phyloP scores from a whole-genome alignment of 1,140 invertebrate species.

The Aphaenogaster rudis region DNA sequence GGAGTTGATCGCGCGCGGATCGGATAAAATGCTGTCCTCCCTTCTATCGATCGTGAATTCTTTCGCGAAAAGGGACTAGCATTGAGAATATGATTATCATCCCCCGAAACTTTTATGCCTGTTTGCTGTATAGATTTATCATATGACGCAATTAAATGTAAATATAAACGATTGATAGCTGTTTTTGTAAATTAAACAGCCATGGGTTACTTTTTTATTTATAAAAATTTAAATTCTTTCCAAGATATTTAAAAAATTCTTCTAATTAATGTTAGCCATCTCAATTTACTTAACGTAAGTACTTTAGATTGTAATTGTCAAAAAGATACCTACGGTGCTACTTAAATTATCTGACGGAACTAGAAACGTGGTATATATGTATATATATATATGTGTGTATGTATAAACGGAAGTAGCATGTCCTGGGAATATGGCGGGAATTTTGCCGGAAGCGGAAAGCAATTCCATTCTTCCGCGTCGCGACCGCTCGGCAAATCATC shows the following conservation, averaged over 20 bases:
- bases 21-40: slow-evolving; percentile 55
- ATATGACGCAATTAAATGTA: not conserved
- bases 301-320: slow-evolving; percentile 19
- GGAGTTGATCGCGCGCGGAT: slow-evolving; percentile 32
- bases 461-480: slow-evolving; percentile 74
- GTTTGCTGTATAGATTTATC: not conserved
- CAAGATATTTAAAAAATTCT: not conserved
- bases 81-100: slow-evolving; percentile 1
- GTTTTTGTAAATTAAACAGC: not conserved
- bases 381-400: not conserved
- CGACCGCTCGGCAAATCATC: slow-evolving; percentile 69
- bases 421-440: slow-evolving; percentile 75
- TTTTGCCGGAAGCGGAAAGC: slow-evolving; percentile 78
- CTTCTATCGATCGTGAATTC: slow-evolving; percentile 62
- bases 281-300: not conserved
- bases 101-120: not conserved
- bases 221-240: not conserved
- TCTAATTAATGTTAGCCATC: not conserved
- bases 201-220: not conserved
- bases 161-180: not conserved
- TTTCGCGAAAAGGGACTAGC: not conserved
- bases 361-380: not conserved
- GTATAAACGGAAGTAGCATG: slow-evolving; percentile 63
- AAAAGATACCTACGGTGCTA: not conserved
- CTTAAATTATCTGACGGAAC: slow-evolving; percentile 3